Evolutionary conservation across 2,113 vertebrate genomes (phyloP).

Genomic region (Antidorcas marsupialis): DNA sequence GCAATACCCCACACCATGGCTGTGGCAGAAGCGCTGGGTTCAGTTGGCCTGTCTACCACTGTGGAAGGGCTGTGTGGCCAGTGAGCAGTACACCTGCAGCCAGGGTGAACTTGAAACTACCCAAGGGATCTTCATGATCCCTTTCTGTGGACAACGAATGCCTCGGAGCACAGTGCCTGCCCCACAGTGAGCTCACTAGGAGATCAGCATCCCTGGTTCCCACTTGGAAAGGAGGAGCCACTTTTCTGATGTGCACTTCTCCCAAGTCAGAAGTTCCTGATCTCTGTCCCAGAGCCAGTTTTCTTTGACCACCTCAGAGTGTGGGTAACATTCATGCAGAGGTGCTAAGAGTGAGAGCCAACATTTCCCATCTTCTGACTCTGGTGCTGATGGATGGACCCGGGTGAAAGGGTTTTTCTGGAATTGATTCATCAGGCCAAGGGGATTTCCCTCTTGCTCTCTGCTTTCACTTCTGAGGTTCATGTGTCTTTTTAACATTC

Average conservation of each 20-base stretch:
- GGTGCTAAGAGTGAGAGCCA: constrained; percentile 5
- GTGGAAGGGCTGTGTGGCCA: background rate
- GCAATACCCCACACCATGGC: background rate
- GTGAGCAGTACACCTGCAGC: background rate
- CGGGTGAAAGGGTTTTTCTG: constrained; percentile 38
- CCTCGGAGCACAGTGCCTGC: background rate
- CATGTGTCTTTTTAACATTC: constrained; percentile 34
- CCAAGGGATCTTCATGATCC: background rate
- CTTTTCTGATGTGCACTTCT: background rate
- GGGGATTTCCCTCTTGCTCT: constrained; percentile 15
- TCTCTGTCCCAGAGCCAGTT: background rate
- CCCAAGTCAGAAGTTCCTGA: background rate
- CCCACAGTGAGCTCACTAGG: background rate
- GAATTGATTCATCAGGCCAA: constrained; percentile 10
- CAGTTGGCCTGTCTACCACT: background rate
- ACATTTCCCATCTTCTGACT: background rate
- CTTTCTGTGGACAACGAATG: background rate
- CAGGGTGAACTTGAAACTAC: background rate
- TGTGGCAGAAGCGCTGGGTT: background rate
- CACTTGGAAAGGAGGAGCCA: fast-evolving
- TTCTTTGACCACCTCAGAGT: background rate
- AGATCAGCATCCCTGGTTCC: too few relatives aligned
- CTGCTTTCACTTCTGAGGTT: constrained; percentile 40
- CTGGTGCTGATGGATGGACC: background rate
- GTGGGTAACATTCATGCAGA: background rate